Percentiles rank a stretch among this genome's conserved stretches.
phyloP scores from a whole-genome alignment of 2,888 invertebrate species.

The Nowickia ferox region DNA sequence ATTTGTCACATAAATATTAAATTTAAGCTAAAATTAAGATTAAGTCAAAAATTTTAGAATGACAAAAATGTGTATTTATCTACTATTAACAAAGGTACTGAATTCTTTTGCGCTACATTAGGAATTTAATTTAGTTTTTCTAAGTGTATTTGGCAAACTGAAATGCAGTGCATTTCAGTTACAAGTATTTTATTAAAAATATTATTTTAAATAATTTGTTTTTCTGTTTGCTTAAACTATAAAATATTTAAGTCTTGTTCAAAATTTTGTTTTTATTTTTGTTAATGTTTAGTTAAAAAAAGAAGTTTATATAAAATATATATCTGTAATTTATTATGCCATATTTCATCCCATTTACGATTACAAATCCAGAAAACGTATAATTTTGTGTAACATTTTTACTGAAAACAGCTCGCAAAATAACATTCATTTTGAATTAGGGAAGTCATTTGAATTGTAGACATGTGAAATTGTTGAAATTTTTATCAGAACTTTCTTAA shows the following conservation, averaged over 20 bases:
- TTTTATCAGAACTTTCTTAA: neutral
- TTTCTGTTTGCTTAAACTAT: slow-evolving; percentile 42
- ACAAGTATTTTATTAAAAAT: slow-evolving; percentile 1
- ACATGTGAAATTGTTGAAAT: neutral
- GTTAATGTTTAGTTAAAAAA: slow-evolving; percentile 65
- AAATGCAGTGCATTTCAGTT: slow-evolving; percentile 65
- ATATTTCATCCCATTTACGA: slow-evolving; percentile 61
- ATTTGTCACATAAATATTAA: slow-evolving; percentile 3
- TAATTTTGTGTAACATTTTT: slow-evolving; percentile 7
- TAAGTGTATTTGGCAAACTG: neutral
- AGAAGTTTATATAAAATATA: slow-evolving; percentile 47
- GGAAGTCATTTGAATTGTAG: slow-evolving; percentile 38
- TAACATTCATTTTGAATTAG: neutral
- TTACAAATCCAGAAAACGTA: slow-evolving; percentile 16
- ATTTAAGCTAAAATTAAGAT: slow-evolving; percentile 1
- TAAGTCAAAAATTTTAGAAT: neutral
- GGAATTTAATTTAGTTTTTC: slow-evolving; percentile 3
- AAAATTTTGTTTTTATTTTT: slow-evolving; percentile 53
- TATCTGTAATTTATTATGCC: slow-evolving; percentile 63
- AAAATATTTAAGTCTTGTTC: slow-evolving; percentile 30
- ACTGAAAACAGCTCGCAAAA: neutral
- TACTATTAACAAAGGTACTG: slow-evolving; percentile 49
- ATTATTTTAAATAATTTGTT: slow-evolving; percentile 52
- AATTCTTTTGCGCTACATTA: slow-evolving; percentile 54
- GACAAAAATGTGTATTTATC: neutral